Conservation (phyloP, 1,140 invertebrate species). For the Drosophila pandora region DNA sequence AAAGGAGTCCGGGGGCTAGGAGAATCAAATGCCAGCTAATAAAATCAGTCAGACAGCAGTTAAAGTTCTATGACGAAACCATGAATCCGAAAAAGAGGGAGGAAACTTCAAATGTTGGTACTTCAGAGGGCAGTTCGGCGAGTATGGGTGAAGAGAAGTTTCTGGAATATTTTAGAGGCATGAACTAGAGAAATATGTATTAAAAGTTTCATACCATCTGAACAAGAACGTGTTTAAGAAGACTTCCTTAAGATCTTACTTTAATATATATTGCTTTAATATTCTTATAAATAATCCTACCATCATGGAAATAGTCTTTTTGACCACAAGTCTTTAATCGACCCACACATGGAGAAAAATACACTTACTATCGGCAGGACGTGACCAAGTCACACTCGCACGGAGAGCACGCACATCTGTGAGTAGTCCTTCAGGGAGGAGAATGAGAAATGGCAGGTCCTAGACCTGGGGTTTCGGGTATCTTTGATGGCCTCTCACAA, state of each 20-base stretch:
- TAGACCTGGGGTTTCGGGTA: not conserved
- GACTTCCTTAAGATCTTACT: too few relatives aligned
- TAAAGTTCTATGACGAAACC: slow-evolving; percentile 33
- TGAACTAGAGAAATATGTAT: not conserved
- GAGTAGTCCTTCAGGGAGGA: slow-evolving; percentile 1
- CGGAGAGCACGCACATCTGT: slow-evolving; percentile 29
- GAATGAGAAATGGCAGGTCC: not conserved
- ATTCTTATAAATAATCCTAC: not conserved
- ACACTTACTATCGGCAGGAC: slow-evolving; percentile 33
- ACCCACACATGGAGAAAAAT: slow-evolving; percentile 16
- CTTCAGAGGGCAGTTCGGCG: not conserved
- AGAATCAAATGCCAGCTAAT: slow-evolving; percentile 57
- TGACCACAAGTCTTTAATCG: slow-evolving; percentile 20
- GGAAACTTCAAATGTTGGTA: not conserved
- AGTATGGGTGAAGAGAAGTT: not conserved
- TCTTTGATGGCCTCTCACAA: slow-evolving; percentile 46
- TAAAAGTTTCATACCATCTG: too few relatives aligned
- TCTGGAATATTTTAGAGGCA: not conserved
- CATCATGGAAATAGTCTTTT: not conserved
- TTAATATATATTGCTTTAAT: too few relatives aligned
- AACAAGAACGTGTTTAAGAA: too few relatives aligned
- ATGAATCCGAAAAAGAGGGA: slow-evolving; percentile 14
- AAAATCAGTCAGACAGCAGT: slow-evolving; percentile 64
- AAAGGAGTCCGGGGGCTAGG: not conserved
- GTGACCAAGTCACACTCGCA: slow-evolving; percentile 44